Evolutionary conservation across 2,888 invertebrate genomes (phyloP), one percentile per base, ranked within the genome.

Genomic region (Furcula furcula): DNA sequence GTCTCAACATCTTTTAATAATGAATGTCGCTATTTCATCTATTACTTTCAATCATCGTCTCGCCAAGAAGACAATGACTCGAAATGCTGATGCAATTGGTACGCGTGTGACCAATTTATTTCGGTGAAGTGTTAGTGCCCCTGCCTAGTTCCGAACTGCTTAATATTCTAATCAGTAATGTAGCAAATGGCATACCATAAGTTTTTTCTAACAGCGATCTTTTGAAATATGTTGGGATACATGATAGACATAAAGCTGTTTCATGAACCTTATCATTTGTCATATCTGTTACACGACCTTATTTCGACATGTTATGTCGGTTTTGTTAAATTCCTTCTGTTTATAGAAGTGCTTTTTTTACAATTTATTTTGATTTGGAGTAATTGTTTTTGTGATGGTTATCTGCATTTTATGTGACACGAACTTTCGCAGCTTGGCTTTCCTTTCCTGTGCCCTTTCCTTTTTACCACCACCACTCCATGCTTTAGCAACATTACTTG

Each of bases 81-180:
- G 26, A 31, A 31, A 12, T 31, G 29, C 40, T 54, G 42, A 42
- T 56, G 51, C 57, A 56, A 55, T 52, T 32, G 51, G 36, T 28
- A 43, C 29, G 42, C 36, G 38, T 40, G 34, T 45, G 34, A 34
- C 46, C 45, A 52, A 52, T 57, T 46, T 42, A 42, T 36, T 47
- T 48, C 35, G 16, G 36, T 41, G 14, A 40, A 40, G 41, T 39
- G 52, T 51, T 42, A 41, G 29, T 56, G 54, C 45, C 55, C 43
- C 42, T 26, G 31, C 2, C 15, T 23, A 1, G n/a, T n/a, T n/a
- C n/a, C n/a, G 7, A 2, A 23, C 22, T 48, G 38, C 39, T 55
- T 53, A 54, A 23, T 40, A 56, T 56, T 56, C 57, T 48, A 51
- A 56, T 56, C 56, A 45, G 36, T 31, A 13, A 16, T 31, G 12